phyloP scores from a whole-genome alignment of 2,888 invertebrate genomes.

The Cheilosia variabilis region DNA sequence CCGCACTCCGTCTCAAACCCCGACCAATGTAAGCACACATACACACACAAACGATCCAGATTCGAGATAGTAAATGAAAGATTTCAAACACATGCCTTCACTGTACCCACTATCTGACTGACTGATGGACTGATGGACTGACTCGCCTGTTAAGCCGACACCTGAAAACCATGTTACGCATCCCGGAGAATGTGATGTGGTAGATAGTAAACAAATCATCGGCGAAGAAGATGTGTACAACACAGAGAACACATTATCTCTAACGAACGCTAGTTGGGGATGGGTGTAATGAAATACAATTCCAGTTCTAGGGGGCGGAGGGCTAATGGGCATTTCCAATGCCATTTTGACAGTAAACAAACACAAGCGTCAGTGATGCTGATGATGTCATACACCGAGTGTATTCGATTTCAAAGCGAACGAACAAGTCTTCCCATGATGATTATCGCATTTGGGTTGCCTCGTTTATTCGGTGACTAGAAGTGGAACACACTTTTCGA shows the following conservation, averaged over 20 bases:
- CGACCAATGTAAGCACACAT: conserved; percentile 4
- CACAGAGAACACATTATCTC: background rate
- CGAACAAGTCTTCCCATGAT: too few relatives aligned
- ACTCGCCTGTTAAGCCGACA: conserved; percentile 25
- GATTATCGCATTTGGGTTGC: too few relatives aligned
- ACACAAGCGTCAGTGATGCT: background rate
- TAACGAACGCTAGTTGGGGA: background rate
- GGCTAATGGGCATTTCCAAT: background rate
- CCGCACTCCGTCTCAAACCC: too few relatives aligned
- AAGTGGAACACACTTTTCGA: too few relatives aligned
- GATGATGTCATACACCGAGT: conserved; percentile 2
- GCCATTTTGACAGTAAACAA: background rate
- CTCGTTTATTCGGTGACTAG: too few relatives aligned
- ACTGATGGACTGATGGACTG: conserved; percentile 11
- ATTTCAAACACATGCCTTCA: background rate
- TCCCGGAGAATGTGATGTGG: conserved; percentile 21
- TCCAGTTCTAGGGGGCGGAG: background rate
- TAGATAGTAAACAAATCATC: conserved; percentile 51
- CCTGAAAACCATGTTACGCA: conserved; percentile 47
- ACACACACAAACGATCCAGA: too few relatives aligned
- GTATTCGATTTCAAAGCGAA: background rate
- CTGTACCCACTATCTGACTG: background rate
- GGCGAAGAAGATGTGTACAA: background rate
- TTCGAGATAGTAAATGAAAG: background rate
- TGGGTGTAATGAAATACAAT: background rate